Base-by-base conservation (phyloP, 1,140 invertebrate genomes). In the Leptinotarsa texana region DNA sequence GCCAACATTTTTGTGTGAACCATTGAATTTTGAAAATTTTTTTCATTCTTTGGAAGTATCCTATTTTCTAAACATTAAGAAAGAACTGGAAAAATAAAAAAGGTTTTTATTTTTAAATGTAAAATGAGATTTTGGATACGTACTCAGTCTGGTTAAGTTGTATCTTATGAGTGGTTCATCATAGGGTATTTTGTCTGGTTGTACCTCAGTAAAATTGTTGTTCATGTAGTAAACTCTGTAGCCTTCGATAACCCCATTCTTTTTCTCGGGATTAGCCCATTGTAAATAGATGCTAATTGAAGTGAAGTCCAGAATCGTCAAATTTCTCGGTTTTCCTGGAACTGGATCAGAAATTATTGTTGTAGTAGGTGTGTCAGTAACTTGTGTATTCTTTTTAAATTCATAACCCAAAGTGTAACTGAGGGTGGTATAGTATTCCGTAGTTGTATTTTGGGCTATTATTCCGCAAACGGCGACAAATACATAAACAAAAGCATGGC, bases 241-340 rank as follows among this genome's bases (percentile, higher is more conserved):
- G 61, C 92, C 92, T 73, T 86, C 84, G 73, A 93, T 90, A 78
- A 89, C 87, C 69, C 92, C 93, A 86, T 93, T 93, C 61, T 91
- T 89, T 80, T 88, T 87, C 78, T 89, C 88, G 57, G 95, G 95
- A 84, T 92, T 90, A 80, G 87, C 87, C 95, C 95, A 96, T 79
- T 90, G 90, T 79, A 97, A 87, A 73, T 91, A 90, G 78, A 96
- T 92, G 82, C 92, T 92, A 63, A 89, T 90, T 75, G 94, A 89
- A 70, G 92, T 92, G 62, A 95, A 91, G 84, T 90, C 90, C 74
- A 91, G 87, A 17, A 93, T 89, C 76, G 90, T 93, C 75, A 96
- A 88, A 87, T 95, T 95, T 81, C 90, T 87, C 69, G 95, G 95
- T 83, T 93, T 92, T 84, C 90, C 93, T 84, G 94, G 94, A 86